A percentile compares a stretch with the other conserved stretches of the same genome.
These are phyloP conservation scores for Hirundichthys speculiger DNA, from an alignment of 2,113 vertebrate genomes.

Conservation along the genomic window DNA sequence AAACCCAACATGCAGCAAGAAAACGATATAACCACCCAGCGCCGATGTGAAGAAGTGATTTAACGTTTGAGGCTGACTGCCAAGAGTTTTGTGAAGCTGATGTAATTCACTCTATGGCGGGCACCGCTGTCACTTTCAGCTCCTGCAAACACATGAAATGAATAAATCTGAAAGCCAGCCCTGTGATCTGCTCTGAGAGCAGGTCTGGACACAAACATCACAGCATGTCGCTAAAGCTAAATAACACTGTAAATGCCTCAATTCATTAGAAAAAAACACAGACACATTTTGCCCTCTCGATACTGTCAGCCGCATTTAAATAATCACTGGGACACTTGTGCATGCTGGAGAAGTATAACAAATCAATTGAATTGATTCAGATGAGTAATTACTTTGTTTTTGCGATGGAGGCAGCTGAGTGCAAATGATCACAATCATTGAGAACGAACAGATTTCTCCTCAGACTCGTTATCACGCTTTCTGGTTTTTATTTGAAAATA, in stretches of 20 bases:
- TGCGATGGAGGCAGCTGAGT: background rate
- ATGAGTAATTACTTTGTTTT: conserved; percentile 38
- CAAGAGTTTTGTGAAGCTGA: background rate
- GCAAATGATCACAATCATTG: background rate
- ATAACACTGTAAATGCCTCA: background rate
- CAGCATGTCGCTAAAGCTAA: background rate
- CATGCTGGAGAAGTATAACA: conserved; percentile 19
- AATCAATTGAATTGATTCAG: conserved; percentile 39
- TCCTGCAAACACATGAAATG: background rate
- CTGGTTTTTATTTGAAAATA: conserved; percentile 22
- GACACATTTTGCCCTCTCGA: background rate
- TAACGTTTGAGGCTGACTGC: background rate
- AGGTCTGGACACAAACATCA: background rate
- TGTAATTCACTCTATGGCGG: conserved; percentile 12
- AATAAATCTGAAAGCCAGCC: conserved; percentile 27
- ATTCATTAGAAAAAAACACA: background rate
- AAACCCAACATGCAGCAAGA: background rate
- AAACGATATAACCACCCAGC: background rate
- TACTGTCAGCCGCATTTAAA: background rate
- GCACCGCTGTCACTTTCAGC: conserved; percentile 10
- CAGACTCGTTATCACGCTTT: background rate
- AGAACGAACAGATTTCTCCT: conserved; percentile 4
- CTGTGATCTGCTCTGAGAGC: conserved; percentile 13
- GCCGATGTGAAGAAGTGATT: background rate
- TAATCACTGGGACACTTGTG: conserved; percentile 26